A percentile compares a stretch with the other conserved stretches of the same genome.
phyloP scores from a whole-genome alignment of 2,113 vertebrate genomes.

The Plecturocebus donacophilus region DNA sequence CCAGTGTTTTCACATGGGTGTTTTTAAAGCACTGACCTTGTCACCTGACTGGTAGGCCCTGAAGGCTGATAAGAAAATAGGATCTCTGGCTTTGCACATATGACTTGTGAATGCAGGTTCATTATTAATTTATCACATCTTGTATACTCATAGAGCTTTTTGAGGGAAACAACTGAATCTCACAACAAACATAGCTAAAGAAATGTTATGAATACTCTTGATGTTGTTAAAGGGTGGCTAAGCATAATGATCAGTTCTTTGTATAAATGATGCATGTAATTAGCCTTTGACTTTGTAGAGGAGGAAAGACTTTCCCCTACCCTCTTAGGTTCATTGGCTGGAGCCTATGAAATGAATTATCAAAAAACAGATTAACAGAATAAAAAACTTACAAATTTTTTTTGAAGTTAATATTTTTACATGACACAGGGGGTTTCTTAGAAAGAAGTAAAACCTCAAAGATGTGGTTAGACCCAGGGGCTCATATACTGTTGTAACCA shows the following conservation, averaged over 20 bases:
- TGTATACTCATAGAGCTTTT: background rate
- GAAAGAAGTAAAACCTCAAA: background rate
- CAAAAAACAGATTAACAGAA: background rate
- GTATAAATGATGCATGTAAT: background rate
- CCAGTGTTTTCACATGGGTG: background rate
- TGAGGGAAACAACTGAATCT: background rate
- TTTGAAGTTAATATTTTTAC: background rate
- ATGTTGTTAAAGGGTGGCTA: background rate
- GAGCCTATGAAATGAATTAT: background rate
- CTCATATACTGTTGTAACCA: background rate
- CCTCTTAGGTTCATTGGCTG: background rate
- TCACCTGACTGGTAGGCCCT: background rate
- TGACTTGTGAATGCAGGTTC: background rate
- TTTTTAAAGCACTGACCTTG: background rate
- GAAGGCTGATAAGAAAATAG: background rate
- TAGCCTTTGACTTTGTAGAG: background rate
- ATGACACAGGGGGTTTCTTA: background rate
- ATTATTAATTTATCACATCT: background rate
- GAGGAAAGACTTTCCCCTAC: background rate
- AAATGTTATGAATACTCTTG: background rate
- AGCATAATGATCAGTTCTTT: background rate
- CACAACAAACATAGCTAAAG: background rate
- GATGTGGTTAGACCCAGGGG: background rate
- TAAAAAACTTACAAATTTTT: background rate
- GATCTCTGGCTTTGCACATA: background rate